Evolutionary conservation across 2,797 vertebrate genomes (phyloP), one percentile per base, ranked within the genome.

Genomic region (Apogon hyalosoma): DNA sequence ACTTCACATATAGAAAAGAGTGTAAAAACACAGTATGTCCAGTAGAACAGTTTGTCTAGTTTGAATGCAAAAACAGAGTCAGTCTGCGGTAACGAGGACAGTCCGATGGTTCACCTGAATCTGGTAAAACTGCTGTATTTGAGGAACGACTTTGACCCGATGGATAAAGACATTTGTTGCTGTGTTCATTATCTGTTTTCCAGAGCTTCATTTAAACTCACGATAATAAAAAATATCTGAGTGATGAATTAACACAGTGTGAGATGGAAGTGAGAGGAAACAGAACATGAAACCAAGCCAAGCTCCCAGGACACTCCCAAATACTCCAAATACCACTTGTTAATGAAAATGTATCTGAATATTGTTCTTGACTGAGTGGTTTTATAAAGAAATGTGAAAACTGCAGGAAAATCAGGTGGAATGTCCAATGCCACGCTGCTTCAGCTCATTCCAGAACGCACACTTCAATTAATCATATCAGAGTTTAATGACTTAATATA

Each of bases 401-500:
- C 2, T 18, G 2, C 11, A 49, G 5, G 15, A 15, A 28, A 43
- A 40, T 33, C 15, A 55, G 7, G 14, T 11, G 24, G 14, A 55
- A 31, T 33, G 53, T 57, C 50, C 21, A 10, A 13, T 28, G 54
- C 63, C 62, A 68, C 33, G 52, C 41, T 75, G 58, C 24, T 24
- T 56, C 21, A 42, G 43, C 33, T 82, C 65, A 83, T 77, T 64
- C 74, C 80, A 59, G 54, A 63, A 69, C 56, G 47, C 38, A 45
- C 28, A 73, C 59, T 56, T 57, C 88, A 78, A 79, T 83, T 67
- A 75, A 85, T 78, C 65, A 82, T 67, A 85, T 79, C 64, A 74
- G 70, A 82, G 85, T 72, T 73, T 79, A 82, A 80, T 65, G 0
- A 77, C 90, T 90, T 78, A 68, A 51, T 21, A 9, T 64, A 69